Evolutionary conservation across 2,888 invertebrate genomes (phyloP).

Genomic region (Heliothis peltigera): DNA sequence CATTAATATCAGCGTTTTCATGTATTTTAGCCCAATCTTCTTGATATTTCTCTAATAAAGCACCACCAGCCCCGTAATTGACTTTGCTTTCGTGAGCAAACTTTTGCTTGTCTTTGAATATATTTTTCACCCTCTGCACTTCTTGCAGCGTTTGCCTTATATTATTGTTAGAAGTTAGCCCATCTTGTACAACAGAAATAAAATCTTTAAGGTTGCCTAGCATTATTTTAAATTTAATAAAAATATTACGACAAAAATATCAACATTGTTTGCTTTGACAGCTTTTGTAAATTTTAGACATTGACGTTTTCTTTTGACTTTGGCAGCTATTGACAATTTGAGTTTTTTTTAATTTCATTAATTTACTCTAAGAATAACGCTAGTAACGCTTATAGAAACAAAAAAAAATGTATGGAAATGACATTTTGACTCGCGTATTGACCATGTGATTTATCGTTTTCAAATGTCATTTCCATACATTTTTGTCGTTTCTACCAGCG

Average conservation of each 20-base stretch:
- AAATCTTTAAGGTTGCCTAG: constrained; percentile 87
- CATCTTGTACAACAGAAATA: constrained; percentile 86
- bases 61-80: constrained; percentile 91
- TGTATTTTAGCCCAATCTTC: constrained; percentile 93
- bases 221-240: constrained; percentile 69
- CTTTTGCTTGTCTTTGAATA: constrained; percentile 84
- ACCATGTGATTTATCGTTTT: too few species aligned
- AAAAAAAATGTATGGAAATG: too few species aligned
- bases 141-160: constrained; percentile 83
- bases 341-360: too few species aligned
- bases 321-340: constrained; percentile 5
- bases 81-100: constrained; percentile 77
- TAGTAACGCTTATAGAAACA: too few species aligned
- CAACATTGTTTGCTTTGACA: constrained; percentile 53
- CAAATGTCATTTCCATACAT: too few species aligned
- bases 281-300: constrained; percentile 2
- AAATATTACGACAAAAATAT: constrained; percentile 25
- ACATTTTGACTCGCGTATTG: too few species aligned
- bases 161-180: constrained; percentile 81
- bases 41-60: constrained; percentile 92
- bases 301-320: constrained; percentile 16
- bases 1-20: constrained; percentile 92
- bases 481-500: too few species aligned
- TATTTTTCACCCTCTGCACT: constrained; percentile 83
- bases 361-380: too few species aligned